A percentile compares a stretch with the other conserved stretches of the same genome.
Conservation (phyloP, 2,888 invertebrate genomes). For the Oithona nana region DNA sequence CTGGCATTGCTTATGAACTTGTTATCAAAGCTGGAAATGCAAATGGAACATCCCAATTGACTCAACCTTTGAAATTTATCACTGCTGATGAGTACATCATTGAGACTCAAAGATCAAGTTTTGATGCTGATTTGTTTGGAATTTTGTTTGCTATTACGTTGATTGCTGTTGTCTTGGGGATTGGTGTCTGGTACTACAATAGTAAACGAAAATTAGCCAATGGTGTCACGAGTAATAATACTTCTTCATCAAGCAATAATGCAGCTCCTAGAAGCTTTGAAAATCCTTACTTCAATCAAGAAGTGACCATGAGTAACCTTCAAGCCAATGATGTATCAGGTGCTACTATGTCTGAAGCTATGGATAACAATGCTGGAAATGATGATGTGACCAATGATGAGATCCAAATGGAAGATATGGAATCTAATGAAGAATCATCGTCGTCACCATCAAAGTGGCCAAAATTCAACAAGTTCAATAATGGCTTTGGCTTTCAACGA, state of each 20-base stretch:
- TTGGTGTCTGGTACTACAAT: neutral
- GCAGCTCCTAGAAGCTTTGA: neutral
- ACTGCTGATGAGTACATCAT: conserved; percentile 29
- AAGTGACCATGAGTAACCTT: neutral
- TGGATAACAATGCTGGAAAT: neutral
- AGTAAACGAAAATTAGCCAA: neutral
- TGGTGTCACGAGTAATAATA: neutral
- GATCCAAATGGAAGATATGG: neutral
- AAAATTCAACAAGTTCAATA: neutral
- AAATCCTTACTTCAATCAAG: conserved; percentile 3
- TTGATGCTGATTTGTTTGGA: neutral
- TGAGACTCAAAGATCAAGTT: neutral
- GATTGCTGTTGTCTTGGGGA: neutral
- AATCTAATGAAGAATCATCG: neutral
- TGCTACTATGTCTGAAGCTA: neutral
- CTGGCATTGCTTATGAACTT: conserved; percentile 54
- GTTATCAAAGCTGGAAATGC: conserved; percentile 63
- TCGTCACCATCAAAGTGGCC: neutral
- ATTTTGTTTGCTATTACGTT: neutral
- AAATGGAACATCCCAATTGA: conserved; percentile 53
- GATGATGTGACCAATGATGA: neutral
- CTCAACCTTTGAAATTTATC: conserved; percentile 50
- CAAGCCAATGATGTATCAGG: conserved; percentile 3
- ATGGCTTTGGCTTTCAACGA: neutral
- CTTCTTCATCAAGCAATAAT: neutral